Base-by-base conservation (phyloP, 1,140 invertebrate genomes). In the Drosophila nigromelanica region DNA sequence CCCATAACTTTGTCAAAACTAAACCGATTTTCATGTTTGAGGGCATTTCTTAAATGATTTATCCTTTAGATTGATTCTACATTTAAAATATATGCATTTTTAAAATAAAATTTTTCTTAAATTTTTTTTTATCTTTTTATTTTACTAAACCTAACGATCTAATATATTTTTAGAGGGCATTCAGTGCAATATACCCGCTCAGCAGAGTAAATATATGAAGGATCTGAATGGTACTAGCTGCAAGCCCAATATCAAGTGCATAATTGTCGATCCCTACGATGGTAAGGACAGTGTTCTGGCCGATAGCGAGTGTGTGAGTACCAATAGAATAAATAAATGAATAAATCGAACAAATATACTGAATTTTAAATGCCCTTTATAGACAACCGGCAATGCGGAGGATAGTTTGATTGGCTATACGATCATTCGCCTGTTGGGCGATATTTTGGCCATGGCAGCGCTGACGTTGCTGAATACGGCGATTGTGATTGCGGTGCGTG, bases 401-500 rank as follows among this genome's bases (percentile, higher is more conserved):
- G 86, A 94, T 33, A 96, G 95, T 0, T 95, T 97, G 76, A 95
- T 95, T 94, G 92, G 93, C 15, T 97, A 97, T 76, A 92, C 96
- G 14, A 87, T 94, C 6, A 93, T 96, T 5, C 94, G 96, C 45
- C 94, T 95, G 8, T 76, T 96, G 42, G 96, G 95, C 3, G 96
- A 97, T 78, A 95, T 96, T n/a, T 96, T 96, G 78, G 94, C 95
- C 30, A 95, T 95, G 14, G 94, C 95, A 0, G 94, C 94, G 0
- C 91, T 97, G 0, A 95, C 95, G 0, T 80, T 97, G 2, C 85
- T 97, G 1, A 95, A 96, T 48, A 95, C 95, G 0, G 95, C 95
- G 1, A 94, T 96, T n/a, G 94, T 97, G 2, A 96, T 96, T 47
- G 96, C 96, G 2, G 96, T 96, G 0, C 93, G 95, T 14, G 96